Evolutionary conservation across 2,888 invertebrate genomes (phyloP), one percentile per base, ranked within the genome.

Genomic region (Meiosimyza platycephala): DNA sequence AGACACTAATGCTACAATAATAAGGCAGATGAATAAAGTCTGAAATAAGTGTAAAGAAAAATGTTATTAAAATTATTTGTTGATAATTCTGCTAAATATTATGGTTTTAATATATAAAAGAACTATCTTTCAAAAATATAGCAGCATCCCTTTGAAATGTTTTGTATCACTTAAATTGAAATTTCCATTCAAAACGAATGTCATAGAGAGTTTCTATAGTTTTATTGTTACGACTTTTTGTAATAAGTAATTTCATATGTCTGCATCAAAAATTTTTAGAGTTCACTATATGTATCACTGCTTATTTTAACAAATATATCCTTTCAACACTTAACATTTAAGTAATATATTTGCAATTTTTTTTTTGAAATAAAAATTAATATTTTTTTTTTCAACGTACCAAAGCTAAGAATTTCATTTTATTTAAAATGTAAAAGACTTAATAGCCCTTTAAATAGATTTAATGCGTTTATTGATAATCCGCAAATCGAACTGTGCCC

Each of bases 21-120:
- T 65, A 51, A 86, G 76, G 76, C 83, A 82, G 15, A 85, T 74
- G 64, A 85, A 81, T 72, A 87, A 75, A 33, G 83, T 80, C 86
- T 87, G 76, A 18, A 71, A 74, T 33, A 7, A n/a, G 28, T 13
- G 16, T 2, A 15, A n/a, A 3, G 55, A 48, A 18, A 48, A n/a
- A 48, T n/a, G 13, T n/a, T 52, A 33, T 28, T 33, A 40, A 54
- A 57, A 18, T 18, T 12, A n/a, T 50, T 54, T 22, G 22, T 22
- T 28, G 28, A 22, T 28, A 28, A 22, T 64, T 40, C 5, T 40
- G 40, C 7, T 9, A 3, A 3, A 22, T 22, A 22, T 22, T 22
- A 22, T 22, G 22, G 3, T 22, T 22, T 22, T 22, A 22, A 22
- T 22, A 22, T 22, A 22, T 22, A n/a, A n/a, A n/a, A n/a, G n/a